Evolutionary conservation across 2,113 vertebrate species (phyloP), one percentile per base, ranked within the genome.

Genomic region (Malurus melanocephalus): DNA sequence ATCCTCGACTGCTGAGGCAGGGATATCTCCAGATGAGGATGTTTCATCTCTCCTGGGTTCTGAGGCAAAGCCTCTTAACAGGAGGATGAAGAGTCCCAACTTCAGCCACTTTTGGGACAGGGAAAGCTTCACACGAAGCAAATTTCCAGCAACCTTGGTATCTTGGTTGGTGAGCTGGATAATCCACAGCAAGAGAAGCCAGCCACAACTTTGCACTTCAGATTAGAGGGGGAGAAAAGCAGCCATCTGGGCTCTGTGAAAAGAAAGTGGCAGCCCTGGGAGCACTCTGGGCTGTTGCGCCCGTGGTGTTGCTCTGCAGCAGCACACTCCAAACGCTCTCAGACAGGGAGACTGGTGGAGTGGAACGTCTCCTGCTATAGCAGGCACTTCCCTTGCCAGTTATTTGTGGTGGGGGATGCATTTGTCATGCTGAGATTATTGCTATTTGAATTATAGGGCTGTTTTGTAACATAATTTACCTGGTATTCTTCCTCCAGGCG

Each of bases 401-500:
- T 79, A 89, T 87, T 90, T 94, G 86, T 88, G 88, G 80, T 53
- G 45, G 84, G 88, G 85, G 88, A 88, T 38, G 53, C 71, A 60
- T 88, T 88, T 94, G 78, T 92, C 93, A 87, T 6, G 62, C 86
- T 87, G 92, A 73, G 88, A 90, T 96, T 90, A 94, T 93, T 80
- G 80, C 87, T 84, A 57, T 91, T 91, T 81, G 91, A 94, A 94
- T 94, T 56, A 91, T 17, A 87, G 91, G 85, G 85, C 71, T 86
- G 87, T 57, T 93, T 72, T 59, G 71, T 67, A 83, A 76, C 64
- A 78, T 83, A 24, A 60, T 88, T 96, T 95, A 99, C 99, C 99
- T 99, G 99, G 93, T 98, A 99, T 89, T 99, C 99, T 88, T 99
- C 99, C 95, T 99, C 99, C 67, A 99, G 97, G 75, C 98, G 98